These are phyloP conservation scores for Ophion costatus DNA, from an alignment of 2,888 invertebrate genomes.

Conservation along the genomic window DNA sequence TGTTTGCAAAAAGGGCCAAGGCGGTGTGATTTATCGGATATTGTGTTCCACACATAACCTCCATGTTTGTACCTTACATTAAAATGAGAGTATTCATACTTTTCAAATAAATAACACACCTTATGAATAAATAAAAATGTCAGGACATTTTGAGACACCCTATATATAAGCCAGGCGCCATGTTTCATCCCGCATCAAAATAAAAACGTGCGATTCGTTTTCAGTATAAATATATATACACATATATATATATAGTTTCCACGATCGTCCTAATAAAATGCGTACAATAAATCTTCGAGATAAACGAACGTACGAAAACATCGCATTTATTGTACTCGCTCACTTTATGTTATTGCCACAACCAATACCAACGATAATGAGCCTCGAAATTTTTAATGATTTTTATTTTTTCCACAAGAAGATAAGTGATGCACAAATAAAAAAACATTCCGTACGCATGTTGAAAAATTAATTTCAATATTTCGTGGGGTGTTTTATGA, in stretches of 20 bases:
- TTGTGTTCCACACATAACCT: too few relatives aligned
- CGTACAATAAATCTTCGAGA: slow-evolving; percentile 55
- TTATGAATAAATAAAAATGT: too few relatives aligned
- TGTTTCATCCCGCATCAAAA: slow-evolving; percentile 40
- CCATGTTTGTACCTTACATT: too few relatives aligned
- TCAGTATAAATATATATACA: neutral
- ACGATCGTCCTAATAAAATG: slow-evolving; percentile 8
- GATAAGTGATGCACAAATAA: neutral
- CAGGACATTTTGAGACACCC: too few relatives aligned
- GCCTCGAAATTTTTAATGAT: neutral
- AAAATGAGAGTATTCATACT: too few relatives aligned
- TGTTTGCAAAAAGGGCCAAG: too few relatives aligned
- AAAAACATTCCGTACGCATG: neutral
- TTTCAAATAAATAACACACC: too few relatives aligned
- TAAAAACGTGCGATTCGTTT: slow-evolving; percentile 17
- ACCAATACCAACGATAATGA: neutral
- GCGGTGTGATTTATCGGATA: too few relatives aligned
- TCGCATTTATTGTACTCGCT: neutral
- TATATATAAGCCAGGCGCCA: slow-evolving; percentile 2
- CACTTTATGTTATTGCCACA: neutral
- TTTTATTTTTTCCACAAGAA: neutral
- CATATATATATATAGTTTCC: slow-evolving; percentile 5
- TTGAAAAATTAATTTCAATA: too few relatives aligned
- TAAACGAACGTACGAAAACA: neutral
- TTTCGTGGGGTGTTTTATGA: too few relatives aligned